Conservation (phyloP, 2,113 vertebrate species). For the Ramphastos sulfuratus region DNA sequence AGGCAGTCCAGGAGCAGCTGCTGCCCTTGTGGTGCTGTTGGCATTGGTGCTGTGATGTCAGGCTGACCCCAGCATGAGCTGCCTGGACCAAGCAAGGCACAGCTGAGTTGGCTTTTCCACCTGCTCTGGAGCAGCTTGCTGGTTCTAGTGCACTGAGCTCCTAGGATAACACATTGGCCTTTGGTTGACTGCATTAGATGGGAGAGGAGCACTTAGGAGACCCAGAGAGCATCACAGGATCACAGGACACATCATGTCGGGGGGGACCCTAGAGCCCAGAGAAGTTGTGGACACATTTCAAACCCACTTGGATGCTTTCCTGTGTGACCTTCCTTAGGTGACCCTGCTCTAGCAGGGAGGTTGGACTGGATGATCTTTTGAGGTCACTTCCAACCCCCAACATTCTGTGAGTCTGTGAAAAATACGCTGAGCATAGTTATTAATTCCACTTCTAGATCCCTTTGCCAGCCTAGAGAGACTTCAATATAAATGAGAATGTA, state of each 20-base stretch:
- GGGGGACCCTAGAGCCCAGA: too few species aligned
- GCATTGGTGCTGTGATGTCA: not conserved
- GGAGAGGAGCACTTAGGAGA: not conserved
- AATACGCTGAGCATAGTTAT: rapidly evolving
- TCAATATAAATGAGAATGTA: not conserved
- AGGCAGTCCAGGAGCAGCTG: not conserved
- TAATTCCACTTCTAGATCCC: not conserved
- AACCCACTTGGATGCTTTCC: too few species aligned
- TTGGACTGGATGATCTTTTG: too few species aligned
- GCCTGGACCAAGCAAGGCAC: rapidly evolving
- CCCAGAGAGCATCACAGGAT: too few species aligned
- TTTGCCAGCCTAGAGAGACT: not conserved
- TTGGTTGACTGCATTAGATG: not conserved
- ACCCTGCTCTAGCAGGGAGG: too few species aligned
- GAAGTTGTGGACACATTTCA: too few species aligned
- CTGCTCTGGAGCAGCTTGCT: not conserved
- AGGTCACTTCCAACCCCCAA: too few species aligned
- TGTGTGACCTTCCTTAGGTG: too few species aligned
- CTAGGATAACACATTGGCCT: not conserved
- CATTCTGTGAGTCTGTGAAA: not conserved
- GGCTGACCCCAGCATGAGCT: not conserved
- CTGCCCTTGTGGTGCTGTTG: not conserved
- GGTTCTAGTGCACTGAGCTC: too few species aligned
- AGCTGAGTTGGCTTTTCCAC: not conserved
- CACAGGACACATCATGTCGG: too few species aligned